Percentiles rank a stretch among this genome's conserved stretches.
Conservation (phyloP, 2,113 vertebrate species). For the Callithrix jacchus region DNA sequence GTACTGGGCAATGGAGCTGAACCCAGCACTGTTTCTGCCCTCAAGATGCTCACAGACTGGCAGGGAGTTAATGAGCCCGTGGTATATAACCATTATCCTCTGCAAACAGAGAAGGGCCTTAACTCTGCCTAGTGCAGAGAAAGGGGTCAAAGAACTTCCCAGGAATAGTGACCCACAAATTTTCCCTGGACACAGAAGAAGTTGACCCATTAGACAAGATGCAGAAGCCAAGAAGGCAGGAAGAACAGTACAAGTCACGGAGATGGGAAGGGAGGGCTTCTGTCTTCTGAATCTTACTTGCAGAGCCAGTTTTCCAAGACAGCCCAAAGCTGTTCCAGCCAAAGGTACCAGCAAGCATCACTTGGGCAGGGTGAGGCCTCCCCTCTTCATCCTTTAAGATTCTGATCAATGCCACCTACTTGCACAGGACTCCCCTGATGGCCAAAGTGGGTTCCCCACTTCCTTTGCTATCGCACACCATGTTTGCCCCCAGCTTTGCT, state of each 20-base stretch:
- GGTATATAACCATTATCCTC: neutral
- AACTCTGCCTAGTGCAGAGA: neutral
- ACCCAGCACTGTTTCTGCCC: neutral
- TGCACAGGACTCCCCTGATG: rapidly evolving
- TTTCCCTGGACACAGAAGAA: neutral
- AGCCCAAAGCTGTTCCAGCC: neutral
- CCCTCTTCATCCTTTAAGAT: neutral
- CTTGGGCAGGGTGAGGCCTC: neutral
- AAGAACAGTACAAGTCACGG: neutral
- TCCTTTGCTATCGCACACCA: neutral
- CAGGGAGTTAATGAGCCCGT: neutral
- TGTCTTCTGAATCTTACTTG: neutral
- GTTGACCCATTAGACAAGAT: neutral
- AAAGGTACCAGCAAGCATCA: neutral
- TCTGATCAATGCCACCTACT: neutral
- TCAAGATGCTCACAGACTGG: neutral
- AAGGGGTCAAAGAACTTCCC: neutral
- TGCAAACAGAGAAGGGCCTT: neutral
- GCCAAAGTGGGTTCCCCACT: neutral
- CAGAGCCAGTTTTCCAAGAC: neutral
- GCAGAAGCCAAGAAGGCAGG: neutral
- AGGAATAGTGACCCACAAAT: neutral
- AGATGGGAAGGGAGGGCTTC: neutral
- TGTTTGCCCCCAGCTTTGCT: neutral
- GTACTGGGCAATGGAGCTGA: neutral